These are phyloP conservation scores for Scalopus aquaticus DNA, from an alignment of 2,113 vertebrate genomes.

Conservation along the genomic window DNA sequence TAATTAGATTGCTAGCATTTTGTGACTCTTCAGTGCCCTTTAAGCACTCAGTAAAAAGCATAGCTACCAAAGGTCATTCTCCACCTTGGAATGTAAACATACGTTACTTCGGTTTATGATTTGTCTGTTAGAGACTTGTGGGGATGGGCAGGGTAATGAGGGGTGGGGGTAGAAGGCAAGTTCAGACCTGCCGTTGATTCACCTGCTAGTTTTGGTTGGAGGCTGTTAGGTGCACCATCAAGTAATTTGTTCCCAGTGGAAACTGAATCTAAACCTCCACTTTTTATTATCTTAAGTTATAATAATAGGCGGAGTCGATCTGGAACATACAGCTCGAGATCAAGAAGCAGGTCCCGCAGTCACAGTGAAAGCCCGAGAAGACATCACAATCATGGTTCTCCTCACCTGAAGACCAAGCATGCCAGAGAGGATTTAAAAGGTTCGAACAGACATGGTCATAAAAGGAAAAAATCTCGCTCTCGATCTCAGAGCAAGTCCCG, in stretches of 20 bases:
- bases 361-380: conserved; percentile 94
- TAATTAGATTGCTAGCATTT: not conserved
- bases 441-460: conserved; percentile 92
- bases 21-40: not conserved
- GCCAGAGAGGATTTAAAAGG: conserved; percentile 92
- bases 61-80: not conserved
- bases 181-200: not conserved
- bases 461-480: conserved; percentile 95
- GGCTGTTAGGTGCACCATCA: not conserved
- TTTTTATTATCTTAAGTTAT: conserved; percentile 86
- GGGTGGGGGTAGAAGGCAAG: not conserved
- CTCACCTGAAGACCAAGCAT: conserved; percentile 94
- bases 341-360: conserved; percentile 95
- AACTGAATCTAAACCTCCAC: conserved; percentile 38
- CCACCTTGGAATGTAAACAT: not conserved
- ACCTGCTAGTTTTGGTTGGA: not conserved
- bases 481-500: conserved; percentile 93
- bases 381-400: conserved; percentile 91
- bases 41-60: not conserved
- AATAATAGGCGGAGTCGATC: conserved; percentile 96
- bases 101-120: not conserved
- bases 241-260: not conserved
- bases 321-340: conserved; percentile 97
- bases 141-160: not conserved
- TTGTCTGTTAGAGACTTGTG: not conserved